A percentile compares a stretch with the other conserved stretches of the same genome.
These are phyloP conservation scores for Sciaenops ocellatus DNA, from an alignment of 2,797 vertebrate genomes.

Conservation along the genomic window DNA sequence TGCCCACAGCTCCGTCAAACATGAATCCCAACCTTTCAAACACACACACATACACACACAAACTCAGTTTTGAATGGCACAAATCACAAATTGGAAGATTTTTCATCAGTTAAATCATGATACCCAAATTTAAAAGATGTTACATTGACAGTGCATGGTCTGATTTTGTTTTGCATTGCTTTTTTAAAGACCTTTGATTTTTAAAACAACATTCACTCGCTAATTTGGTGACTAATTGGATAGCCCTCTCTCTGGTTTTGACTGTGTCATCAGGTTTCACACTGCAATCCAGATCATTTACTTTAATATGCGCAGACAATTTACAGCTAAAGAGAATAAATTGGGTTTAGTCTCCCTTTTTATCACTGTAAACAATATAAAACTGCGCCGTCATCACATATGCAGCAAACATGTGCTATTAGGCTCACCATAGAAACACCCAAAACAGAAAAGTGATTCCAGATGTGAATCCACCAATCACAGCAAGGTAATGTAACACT, in stretches of 20 bases:
- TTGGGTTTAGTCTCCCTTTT: slow-evolving; percentile 39
- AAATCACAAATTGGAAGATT: slow-evolving; percentile 20
- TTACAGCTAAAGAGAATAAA: slow-evolving; percentile 45
- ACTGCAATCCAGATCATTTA: slow-evolving; percentile 66
- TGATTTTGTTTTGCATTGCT: slow-evolving; percentile 36
- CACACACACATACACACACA: background rate
- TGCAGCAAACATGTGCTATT: slow-evolving; percentile 19
- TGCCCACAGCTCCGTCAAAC: slow-evolving; percentile 55
- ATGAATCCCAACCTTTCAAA: slow-evolving; percentile 44
- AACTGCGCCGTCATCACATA: slow-evolving; percentile 10
- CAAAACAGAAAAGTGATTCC: slow-evolving; percentile 20
- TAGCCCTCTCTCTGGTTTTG: slow-evolving; percentile 49
- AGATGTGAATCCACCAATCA: slow-evolving; percentile 18
- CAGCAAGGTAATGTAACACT: slow-evolving; percentile 3
- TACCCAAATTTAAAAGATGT: background rate
- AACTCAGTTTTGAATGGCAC: slow-evolving; percentile 12
- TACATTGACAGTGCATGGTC: background rate
- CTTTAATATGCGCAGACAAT: slow-evolving; percentile 53
- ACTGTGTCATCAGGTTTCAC: slow-evolving; percentile 59
- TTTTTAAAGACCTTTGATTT: slow-evolving; percentile 40
- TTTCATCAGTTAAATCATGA: slow-evolving; percentile 9
- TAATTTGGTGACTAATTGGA: slow-evolving; percentile 67
- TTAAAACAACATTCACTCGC: slow-evolving; percentile 51
- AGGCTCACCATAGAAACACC: background rate
- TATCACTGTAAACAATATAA: slow-evolving; percentile 23